Evolutionary conservation across 2,797 vertebrate genomes (phyloP), one percentile per base, ranked within the genome.

Genomic region (Danio albolineatus): DNA sequence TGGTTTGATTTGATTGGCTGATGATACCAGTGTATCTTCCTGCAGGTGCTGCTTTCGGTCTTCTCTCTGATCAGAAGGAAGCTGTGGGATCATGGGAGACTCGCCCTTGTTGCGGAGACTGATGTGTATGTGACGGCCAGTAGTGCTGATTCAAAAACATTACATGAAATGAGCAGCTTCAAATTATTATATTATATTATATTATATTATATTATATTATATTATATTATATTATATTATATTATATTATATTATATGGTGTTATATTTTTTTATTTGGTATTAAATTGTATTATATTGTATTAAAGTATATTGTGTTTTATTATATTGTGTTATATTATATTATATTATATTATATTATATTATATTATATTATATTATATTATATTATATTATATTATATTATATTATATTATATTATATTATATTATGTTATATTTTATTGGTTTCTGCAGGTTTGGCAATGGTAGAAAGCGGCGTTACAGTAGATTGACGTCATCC

Each of bases 81-180:
- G 79, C 93, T 98, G 85, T 98, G 97, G 97, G 97, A 99, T 89
- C 96, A 96, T 0, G 97, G 97, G 36, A 95, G 96, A 39, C 92
- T 99, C 53, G 97, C 98, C 1, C 88, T 99, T 75, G 94, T 99
- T 2, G 94, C 97, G 28, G 95, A 98, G 86, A 87, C 73, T 10
- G 90, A 94, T 69, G 94, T 88, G 94, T 95, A 62, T 67, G 92
- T 80, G 36, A 60, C 51, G 48, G 2, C 10, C 12, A 51, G 8
- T 10, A 10, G 48, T 51, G 2, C 14, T 41, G 4, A 38, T 2
- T 38, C 4, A 28, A 43, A 57, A 6, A 28, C 28, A 49, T 10
- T 6, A n/a, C 8, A 49, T n/a, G 17, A 62, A 14, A 36, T 49
- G 16, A 5, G 61, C n/a, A 39, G 6, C 46, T 1, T 49, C 36